These are phyloP conservation scores for Anas georgica DNA, from an alignment of 2,797 vertebrate genomes.

Conservation along the genomic window DNA sequence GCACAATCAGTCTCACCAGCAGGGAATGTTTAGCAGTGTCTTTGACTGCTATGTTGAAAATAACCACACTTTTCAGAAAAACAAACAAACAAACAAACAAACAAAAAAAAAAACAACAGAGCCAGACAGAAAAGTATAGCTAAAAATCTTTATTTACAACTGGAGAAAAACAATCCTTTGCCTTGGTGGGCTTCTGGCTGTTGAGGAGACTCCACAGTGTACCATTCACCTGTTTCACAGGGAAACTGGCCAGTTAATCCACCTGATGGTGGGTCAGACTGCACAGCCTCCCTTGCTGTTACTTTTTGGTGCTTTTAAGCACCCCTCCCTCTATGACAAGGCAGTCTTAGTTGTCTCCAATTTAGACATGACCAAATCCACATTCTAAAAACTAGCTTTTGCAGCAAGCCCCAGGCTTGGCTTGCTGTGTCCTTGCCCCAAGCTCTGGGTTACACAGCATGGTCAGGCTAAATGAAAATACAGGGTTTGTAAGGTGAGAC, in stretches of 20 bases:
- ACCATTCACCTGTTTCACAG: not conserved
- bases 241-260: not conserved
- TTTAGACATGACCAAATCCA: not conserved
- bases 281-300: not conserved
- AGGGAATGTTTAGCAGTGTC: not conserved
- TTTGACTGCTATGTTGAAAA: not conserved
- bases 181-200: not conserved
- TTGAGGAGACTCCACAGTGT: not conserved
- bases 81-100: not conserved
- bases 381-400: not conserved
- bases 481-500: not conserved
- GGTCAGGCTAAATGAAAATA: not conserved
- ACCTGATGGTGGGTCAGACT: not conserved
- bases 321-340: not conserved
- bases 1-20: not conserved
- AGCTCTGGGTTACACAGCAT: not conserved
- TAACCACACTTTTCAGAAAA: not conserved
- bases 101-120: not conserved
- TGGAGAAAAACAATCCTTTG: not conserved
- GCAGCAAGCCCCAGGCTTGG: not conserved
- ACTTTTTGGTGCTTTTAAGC: not conserved
- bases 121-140: not conserved
- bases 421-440: not conserved
- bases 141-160: not conserved
- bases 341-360: not conserved